Conservation (phyloP, 2,797 vertebrate genomes). For the Enteromius afrohamiltoni region DNA sequence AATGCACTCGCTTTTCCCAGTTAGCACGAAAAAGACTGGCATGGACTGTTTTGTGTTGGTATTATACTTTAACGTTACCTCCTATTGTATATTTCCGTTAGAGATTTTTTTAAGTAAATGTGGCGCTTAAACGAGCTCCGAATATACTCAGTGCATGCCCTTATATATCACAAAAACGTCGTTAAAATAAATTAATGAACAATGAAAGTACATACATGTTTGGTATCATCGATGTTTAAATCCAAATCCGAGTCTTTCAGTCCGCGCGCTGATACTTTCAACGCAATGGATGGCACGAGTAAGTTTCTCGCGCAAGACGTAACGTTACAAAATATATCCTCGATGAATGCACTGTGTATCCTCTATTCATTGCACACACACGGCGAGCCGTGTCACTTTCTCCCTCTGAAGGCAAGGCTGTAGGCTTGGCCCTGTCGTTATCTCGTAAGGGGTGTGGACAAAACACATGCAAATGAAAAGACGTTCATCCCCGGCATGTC, state of each 20-base stretch:
- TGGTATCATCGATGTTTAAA: constrained; percentile 47
- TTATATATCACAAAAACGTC: not conserved
- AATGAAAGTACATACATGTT: constrained; percentile 65
- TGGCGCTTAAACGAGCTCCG: not conserved
- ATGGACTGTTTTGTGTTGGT: not conserved
- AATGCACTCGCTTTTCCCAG: not conserved
- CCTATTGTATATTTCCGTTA: not conserved
- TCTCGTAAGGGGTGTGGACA: constrained; percentile 66
- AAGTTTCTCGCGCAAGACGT: constrained; percentile 12
- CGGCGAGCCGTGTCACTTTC: constrained; percentile 50
- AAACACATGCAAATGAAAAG: constrained; percentile 53
- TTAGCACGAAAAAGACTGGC: not conserved
- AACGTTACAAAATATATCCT: not conserved
- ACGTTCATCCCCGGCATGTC: constrained; percentile 53
- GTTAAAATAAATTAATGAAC: constrained; percentile 2
- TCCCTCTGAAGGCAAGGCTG: constrained; percentile 45
- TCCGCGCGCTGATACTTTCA: constrained; percentile 42
- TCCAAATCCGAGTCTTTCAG: constrained; percentile 45
- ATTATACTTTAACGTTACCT: not conserved
- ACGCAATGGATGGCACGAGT: not conserved
- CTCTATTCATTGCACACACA: not conserved
- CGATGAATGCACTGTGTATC: not conserved
- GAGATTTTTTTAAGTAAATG: not conserved
- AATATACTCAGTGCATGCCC: not conserved
- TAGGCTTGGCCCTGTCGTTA: constrained; percentile 51